These are phyloP conservation scores for Oreochromis spilurus DNA, from an alignment of 2,113 vertebrate species.

Conservation along the genomic window DNA sequence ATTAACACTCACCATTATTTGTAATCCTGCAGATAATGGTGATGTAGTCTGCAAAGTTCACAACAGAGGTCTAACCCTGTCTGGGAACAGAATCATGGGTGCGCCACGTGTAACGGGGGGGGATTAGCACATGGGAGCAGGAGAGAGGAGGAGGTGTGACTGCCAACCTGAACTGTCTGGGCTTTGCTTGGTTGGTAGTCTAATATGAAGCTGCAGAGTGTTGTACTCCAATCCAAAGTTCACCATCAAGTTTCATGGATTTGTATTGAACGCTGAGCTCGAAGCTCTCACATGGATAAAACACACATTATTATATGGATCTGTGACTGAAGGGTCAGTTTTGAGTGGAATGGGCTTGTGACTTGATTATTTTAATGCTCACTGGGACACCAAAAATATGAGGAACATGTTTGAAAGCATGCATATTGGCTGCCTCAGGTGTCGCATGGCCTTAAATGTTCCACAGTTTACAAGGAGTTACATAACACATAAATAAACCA, in stretches of 20 bases:
- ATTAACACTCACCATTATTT: neutral
- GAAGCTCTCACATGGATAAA: neutral
- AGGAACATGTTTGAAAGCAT: neutral
- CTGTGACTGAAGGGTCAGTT: neutral
- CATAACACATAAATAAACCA: constrained; percentile 3
- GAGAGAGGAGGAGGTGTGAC: neutral
- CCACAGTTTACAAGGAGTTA: neutral
- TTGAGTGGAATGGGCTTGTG: neutral
- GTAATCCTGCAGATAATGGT: neutral
- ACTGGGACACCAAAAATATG: neutral
- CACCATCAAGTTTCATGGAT: neutral
- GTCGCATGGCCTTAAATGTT: constrained; percentile 8
- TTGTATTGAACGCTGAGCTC: neutral
- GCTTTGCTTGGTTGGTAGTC: neutral
- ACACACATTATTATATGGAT: neutral
- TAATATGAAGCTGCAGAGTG: neutral
- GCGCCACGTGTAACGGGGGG: neutral
- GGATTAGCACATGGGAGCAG: neutral
- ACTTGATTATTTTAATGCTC: neutral
- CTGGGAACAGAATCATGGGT: neutral
- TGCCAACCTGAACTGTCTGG: neutral
- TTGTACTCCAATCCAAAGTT: neutral
- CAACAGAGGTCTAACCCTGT: neutral
- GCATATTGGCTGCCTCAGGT: constrained; percentile 3
- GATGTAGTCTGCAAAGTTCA: neutral